Evolutionary conservation across 2,113 vertebrate genomes (phyloP).

Genomic region (Syrrhaptes paradoxus): DNA sequence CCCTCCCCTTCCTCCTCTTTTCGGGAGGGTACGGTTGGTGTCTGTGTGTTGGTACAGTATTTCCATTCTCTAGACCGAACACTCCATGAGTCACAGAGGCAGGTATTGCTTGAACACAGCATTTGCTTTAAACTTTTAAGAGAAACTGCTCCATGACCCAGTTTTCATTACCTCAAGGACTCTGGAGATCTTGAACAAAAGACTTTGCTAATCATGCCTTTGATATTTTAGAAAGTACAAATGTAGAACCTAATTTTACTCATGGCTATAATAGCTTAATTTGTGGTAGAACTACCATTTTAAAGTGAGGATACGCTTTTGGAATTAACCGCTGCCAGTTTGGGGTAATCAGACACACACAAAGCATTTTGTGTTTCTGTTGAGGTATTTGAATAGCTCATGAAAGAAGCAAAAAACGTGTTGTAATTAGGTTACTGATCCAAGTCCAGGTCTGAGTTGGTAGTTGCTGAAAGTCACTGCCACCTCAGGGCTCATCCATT

Average conservation of each 20-base stretch:
- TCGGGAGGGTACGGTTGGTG: neutral
- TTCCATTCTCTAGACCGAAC: neutral
- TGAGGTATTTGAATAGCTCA: neutral
- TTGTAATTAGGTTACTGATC: constrained; percentile 9
- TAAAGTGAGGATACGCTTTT: neutral
- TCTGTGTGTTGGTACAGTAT: neutral
- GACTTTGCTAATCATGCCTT: constrained; percentile 63
- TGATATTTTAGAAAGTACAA: constrained; percentile 75
- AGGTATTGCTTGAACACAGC: neutral
- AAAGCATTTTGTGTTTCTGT: neutral
- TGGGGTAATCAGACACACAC: neutral
- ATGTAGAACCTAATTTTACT: constrained; percentile 65
- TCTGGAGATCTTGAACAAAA: constrained; percentile 64
- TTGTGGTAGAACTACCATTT: constrained; percentile 35
- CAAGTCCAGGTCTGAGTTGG: neutral
- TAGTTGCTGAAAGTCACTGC: constrained; percentile 5
- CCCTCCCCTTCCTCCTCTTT: neutral
- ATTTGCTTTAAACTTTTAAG: neutral
- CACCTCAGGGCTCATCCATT: constrained; percentile 38
- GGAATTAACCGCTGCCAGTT: constrained; percentile 26
- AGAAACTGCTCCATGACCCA: constrained; percentile 18
- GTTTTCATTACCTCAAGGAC: constrained; percentile 57
- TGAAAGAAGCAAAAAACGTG: neutral
- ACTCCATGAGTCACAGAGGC: neutral
- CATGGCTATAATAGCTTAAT: constrained; percentile 45